A percentile compares a stretch with the other conserved stretches of the same genome.
These are phyloP conservation scores for Meta bourneti DNA, from an alignment of 2,888 invertebrate genomes.

Conservation along the genomic window DNA sequence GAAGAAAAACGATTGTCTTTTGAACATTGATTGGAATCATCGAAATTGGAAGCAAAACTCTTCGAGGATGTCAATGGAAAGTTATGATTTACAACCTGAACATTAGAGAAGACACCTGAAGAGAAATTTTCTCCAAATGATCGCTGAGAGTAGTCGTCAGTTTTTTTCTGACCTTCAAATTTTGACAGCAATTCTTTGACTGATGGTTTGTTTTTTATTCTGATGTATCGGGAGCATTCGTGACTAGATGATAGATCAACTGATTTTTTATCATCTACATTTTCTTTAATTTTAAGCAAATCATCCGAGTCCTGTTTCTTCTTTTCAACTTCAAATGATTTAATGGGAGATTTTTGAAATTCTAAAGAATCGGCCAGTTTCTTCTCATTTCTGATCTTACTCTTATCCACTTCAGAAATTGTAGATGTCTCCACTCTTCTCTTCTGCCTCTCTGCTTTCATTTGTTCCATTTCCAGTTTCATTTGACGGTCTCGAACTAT, in stretches of 20 bases:
- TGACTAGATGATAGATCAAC: slow-evolving; percentile 59
- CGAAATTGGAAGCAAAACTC: slow-evolving; percentile 37
- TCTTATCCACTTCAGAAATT: slow-evolving; percentile 10
- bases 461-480: slow-evolving; percentile 81
- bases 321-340: slow-evolving; percentile 53
- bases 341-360: slow-evolving; percentile 61
- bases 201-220: slow-evolving; percentile 78
- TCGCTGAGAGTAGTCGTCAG: slow-evolving; percentile 34
- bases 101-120: slow-evolving; percentile 60
- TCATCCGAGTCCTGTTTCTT: slow-evolving; percentile 54
- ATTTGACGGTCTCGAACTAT: slow-evolving; percentile 82
- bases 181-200: slow-evolving; percentile 78
- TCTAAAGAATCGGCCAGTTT: slow-evolving; percentile 62
- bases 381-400: slow-evolving; percentile 41
- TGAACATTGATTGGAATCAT: slow-evolving; percentile 34
- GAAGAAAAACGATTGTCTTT: slow-evolving; percentile 58
- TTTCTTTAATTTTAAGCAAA: slow-evolving; percentile 59
- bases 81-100: slow-evolving; percentile 71
- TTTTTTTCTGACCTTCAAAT: slow-evolving; percentile 77
- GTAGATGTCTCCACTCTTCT: slow-evolving; percentile 1
- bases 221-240: slow-evolving; percentile 38
- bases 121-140: neutral
- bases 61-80: slow-evolving; percentile 57
- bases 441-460: slow-evolving; percentile 77
- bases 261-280: slow-evolving; percentile 62